Evolutionary conservation across 2,888 invertebrate genomes (phyloP), one percentile per base, ranked within the genome.

Genomic region (Ophioninae sp.): DNA sequence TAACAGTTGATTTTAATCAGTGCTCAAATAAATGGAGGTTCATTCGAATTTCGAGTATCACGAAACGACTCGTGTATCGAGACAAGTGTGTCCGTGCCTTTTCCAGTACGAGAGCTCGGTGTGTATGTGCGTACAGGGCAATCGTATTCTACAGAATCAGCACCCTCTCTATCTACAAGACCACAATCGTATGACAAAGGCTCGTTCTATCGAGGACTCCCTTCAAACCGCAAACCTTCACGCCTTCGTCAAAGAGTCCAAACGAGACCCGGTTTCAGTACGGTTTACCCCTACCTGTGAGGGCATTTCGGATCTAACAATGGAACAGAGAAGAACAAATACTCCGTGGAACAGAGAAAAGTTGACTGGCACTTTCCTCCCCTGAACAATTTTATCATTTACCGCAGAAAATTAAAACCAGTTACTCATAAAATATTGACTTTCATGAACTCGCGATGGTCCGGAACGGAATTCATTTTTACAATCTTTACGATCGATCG

Each of bases 181-280:
- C 30, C 73, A 73, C 73, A 73, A 62, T 73, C 62, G 73, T 62
- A 73, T 44, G 59, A 21, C 70, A 61, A 61, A 62, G 41, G 75
- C 75, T 70, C 70, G 62, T 78, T 78, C 56, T 70, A 79, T 79
- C 64, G 79, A 76, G 67, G 76, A 65, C 79, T 65, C 59, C 65
- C 72, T 65, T 65, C 6, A 61, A 68, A 61, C 74, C 61, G 61
- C 79, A 39, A 73, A 62, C 61, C 61, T 74, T 79, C 50, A 67
- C 59, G 44, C 61, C 56, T 79, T 68, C 61, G 65, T 79, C 79
- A 79, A 79, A 79, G 67, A 74, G 73, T 39, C 73, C 67, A 64
- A 64, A 72, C 65, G 79, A 73, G 65, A 30, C 79, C 44, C 13
- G 30, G 23, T 72, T 73, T 67, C 67, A 67, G 67, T 59, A 73